phyloP scores from a whole-genome alignment of 2,888 invertebrate species.

The Hydropsyche betteni region DNA sequence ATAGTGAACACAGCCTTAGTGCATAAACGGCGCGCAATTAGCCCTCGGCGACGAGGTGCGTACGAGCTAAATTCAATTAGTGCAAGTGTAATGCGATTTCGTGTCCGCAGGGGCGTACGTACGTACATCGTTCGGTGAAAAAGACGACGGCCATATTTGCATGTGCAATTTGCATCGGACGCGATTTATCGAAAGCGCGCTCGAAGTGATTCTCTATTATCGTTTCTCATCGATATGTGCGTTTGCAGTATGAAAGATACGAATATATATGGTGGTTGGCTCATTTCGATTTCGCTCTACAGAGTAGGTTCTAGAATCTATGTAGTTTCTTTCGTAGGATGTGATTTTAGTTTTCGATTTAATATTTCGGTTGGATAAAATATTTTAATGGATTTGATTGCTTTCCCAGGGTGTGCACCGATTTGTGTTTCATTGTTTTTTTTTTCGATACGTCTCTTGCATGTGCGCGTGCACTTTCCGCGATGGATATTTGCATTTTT shows the following conservation, averaged over 20 bases:
- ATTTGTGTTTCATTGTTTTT: not conserved
- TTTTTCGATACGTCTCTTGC: slow-evolving; percentile 5
- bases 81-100: slow-evolving; percentile 18
- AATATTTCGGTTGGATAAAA: too few species aligned
- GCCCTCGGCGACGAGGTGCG: slow-evolving; percentile 31
- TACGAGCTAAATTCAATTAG: slow-evolving; percentile 36
- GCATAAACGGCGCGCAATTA: slow-evolving; percentile 28
- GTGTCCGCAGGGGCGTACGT: slow-evolving; percentile 2
- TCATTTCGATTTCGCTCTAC: too few species aligned
- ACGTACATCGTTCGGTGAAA: not conserved
- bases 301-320: too few species aligned
- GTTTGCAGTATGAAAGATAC: not conserved
- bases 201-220: slow-evolving; percentile 1
- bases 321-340: too few species aligned
- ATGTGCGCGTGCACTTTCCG: slow-evolving; percentile 13
- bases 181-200: slow-evolving; percentile 12
- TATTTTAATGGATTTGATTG: too few species aligned
- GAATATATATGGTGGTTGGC: too few species aligned
- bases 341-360: too few species aligned
- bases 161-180: not conserved
- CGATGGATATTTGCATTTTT: slow-evolving; percentile 32
- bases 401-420: not conserved
- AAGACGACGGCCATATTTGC: not conserved
- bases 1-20: too few species aligned
- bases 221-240: not conserved